A percentile compares a stretch with the other conserved stretches of the same genome.
Evolutionary conservation across 2,113 vertebrate species (phyloP).

Genomic region (Istiophorus platypterus): DNA sequence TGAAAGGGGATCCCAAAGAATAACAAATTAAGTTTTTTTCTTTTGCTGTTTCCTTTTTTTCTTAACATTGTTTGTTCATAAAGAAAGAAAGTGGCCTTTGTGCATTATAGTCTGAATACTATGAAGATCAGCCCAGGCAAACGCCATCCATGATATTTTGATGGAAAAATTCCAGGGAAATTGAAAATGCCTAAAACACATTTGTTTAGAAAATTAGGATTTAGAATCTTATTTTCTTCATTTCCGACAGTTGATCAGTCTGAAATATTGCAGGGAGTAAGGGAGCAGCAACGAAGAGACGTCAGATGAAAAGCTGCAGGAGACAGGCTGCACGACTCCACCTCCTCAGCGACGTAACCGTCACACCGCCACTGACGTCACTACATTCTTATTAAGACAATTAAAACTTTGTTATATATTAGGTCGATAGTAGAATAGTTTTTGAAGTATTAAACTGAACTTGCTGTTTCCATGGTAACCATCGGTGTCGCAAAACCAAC

Average conservation of each 20-base stretch:
- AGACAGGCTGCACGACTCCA: background rate
- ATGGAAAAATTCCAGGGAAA: background rate
- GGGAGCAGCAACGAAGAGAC: too few species aligned
- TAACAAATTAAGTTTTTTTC: constrained; percentile 30
- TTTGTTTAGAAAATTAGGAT: background rate
- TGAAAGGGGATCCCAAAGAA: constrained; percentile 40
- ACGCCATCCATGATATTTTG: background rate
- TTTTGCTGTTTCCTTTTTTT: constrained; percentile 33
- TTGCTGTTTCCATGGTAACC: background rate
- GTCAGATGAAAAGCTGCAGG: constrained; percentile 1
- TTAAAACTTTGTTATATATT: background rate
- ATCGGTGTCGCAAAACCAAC: background rate
- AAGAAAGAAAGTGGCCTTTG: background rate
- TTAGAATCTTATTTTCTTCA: background rate
- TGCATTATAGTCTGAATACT: constrained; percentile 3
- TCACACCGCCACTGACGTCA: background rate
- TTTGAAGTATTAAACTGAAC: background rate
- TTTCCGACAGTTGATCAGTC: background rate
- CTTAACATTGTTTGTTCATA: constrained; percentile 10
- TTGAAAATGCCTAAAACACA: background rate
- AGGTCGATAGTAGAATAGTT: background rate
- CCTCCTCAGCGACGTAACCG: background rate
- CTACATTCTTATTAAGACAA: background rate
- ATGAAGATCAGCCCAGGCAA: constrained; percentile 12
- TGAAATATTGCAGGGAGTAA: too few species aligned